These are phyloP conservation scores for Sycophila sp. DNA, from an alignment of 1,140 invertebrate species.

Conservation along the genomic window DNA sequence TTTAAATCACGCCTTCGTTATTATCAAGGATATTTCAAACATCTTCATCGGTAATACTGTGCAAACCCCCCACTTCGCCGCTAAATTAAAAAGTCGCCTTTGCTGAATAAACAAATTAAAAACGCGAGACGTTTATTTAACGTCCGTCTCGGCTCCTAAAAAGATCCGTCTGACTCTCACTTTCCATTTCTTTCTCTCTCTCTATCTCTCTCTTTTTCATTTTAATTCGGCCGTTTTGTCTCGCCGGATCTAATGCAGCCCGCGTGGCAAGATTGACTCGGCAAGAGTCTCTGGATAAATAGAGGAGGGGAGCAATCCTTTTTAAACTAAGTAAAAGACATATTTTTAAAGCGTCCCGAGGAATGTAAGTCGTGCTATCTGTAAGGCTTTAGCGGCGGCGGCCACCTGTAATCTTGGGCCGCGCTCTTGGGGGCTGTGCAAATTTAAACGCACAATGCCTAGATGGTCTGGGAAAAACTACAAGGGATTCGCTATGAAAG, in stretches of 20 bases:
- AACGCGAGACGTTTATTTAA: not conserved
- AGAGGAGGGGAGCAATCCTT: constrained; percentile 16
- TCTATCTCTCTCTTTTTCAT: not conserved
- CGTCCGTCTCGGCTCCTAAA: too few relatives aligned
- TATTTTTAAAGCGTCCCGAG: constrained; percentile 24
- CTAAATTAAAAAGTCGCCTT: not conserved
- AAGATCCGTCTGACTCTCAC: too few relatives aligned
- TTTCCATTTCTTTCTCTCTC: too few relatives aligned
- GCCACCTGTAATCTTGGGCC: constrained; percentile 24
- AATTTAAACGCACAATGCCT: constrained; percentile 19
- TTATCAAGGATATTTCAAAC: constrained; percentile 4
- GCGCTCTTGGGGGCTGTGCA: constrained; percentile 1
- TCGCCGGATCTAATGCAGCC: not conserved
- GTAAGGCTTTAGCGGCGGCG: constrained; percentile 23
- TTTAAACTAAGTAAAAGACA: constrained; percentile 31
- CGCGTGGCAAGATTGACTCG: constrained; percentile 1
- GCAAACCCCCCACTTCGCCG: not conserved
- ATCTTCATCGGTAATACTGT: not conserved
- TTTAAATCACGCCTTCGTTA: not conserved
- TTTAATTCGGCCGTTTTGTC: too few relatives aligned
- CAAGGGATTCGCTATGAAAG: not conserved
- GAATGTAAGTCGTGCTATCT: constrained; percentile 24
- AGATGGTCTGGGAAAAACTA: not conserved
- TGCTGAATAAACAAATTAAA: not conserved
- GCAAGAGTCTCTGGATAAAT: not conserved